A percentile compares a stretch with the other conserved stretches of the same genome.
phyloP scores from a whole-genome alignment of 1,140 invertebrate species.

The Anastrepha obliqua region DNA sequence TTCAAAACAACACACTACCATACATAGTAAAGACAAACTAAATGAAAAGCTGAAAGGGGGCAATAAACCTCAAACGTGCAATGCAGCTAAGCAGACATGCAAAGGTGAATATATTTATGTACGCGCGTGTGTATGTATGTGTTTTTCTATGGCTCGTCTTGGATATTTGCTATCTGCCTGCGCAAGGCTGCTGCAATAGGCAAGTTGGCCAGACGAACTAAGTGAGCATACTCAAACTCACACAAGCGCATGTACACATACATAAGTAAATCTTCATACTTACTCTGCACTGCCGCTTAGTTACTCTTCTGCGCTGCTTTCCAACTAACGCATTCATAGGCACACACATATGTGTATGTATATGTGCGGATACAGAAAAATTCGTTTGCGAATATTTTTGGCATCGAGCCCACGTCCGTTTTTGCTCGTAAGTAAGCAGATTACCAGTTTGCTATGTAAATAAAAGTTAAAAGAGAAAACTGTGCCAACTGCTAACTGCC shows the following conservation, averaged over 20 bases:
- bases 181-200: background rate
- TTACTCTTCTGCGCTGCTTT: background rate
- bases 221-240: background rate
- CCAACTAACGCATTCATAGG: background rate
- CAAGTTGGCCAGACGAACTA: background rate
- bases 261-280: background rate
- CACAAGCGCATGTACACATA: background rate
- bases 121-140: background rate
- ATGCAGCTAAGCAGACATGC: background rate
- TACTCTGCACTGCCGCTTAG: background rate
- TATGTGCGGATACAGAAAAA: background rate
- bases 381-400: background rate
- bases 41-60: background rate
- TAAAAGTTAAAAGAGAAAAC: slow-evolving; percentile 45
- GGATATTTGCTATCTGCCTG: slow-evolving; percentile 5
- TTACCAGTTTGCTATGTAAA: slow-evolving; percentile 46
- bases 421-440: slow-evolving; percentile 39
- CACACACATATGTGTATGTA: background rate
- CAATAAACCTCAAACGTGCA: background rate
- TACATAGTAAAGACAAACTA: background rate
- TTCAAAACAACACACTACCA: background rate
- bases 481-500: slow-evolving; percentile 40
- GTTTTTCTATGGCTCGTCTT: background rate
- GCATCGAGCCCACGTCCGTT: slow-evolving; percentile 4
- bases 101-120: background rate